phyloP scores from a whole-genome alignment of 2,797 vertebrate species.

The Rousettus madagascariensis region DNA sequence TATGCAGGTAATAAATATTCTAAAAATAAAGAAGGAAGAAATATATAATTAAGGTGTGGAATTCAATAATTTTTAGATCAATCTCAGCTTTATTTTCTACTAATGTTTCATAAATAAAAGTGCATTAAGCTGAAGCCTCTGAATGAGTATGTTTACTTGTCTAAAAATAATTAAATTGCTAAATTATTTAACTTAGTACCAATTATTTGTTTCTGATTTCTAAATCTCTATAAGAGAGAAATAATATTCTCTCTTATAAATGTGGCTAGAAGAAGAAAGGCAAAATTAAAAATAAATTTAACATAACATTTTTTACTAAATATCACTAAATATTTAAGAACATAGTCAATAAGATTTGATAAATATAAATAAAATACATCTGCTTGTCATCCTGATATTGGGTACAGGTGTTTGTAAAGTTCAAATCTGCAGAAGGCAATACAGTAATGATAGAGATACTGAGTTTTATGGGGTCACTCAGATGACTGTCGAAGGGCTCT shows the following conservation, averaged over 20 bases:
- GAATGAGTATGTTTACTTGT: neutral
- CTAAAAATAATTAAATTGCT: neutral
- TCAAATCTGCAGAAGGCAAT: neutral
- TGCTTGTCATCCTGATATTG: neutral
- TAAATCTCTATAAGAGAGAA: neutral
- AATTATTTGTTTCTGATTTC: constrained; percentile 7
- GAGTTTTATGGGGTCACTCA: neutral
- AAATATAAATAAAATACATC: neutral
- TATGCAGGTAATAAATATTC: neutral
- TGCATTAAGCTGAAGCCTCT: neutral
- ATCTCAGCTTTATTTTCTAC: constrained; percentile 3
- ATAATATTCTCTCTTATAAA: neutral
- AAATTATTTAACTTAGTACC: neutral
- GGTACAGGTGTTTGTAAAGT: neutral
- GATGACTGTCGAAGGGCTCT: neutral
- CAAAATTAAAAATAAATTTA: neutral
- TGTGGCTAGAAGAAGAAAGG: neutral
- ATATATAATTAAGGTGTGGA: neutral
- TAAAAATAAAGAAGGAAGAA: neutral
- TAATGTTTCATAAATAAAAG: neutral
- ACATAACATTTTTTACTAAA: neutral
- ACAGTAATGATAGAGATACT: neutral
- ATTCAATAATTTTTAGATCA: neutral
- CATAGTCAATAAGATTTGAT: neutral
- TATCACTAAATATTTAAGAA: neutral